Base-by-base conservation (phyloP, 2,797 vertebrate species). In the Channallabes apus region DNA sequence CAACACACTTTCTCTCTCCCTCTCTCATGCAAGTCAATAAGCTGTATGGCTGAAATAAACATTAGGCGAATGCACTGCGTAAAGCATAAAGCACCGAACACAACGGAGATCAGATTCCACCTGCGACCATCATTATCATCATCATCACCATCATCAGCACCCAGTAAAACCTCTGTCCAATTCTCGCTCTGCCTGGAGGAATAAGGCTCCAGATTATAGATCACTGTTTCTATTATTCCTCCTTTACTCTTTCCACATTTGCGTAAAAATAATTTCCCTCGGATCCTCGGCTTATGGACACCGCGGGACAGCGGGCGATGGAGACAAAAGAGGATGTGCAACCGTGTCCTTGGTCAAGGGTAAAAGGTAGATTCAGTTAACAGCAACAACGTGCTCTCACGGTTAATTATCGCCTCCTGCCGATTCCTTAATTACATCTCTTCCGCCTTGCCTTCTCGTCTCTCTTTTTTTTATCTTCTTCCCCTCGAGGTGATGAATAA, bases 341-440 rank as follows among this genome's bases (percentile, higher is more conserved):
- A 15, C n/a, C 0, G 3, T 38, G 75, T 38, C 82, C 75, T 86
- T 71, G 32, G 4, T 64, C 75, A 79, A 82, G 69, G 84, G 67
- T 75, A 41, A 56, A 75, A 62, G 12, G 38, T 9, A 65, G 41
- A 73, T n/a, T 68, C 20, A 20, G 62, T 68, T 78, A 68, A 67
- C 61, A 17, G 68, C 7, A 22, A 22, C 29, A 27, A n/a, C 29
- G 24, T 18, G 5, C 14, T 59, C 75, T 72, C 67, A 7, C 20
- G 11, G 56, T 68, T 86, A 86, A 86, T 86, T 78, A 83, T 65
- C 75, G 15, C 85, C 59, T 88, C 90, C 89, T 88, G 90, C 90
- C 84, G 62, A 90, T 87, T 81, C 86, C 86, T 89, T 91, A 90
- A 93, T 93, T 90, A 90, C 88, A 92, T 88, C 86, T 90, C 88